These are phyloP conservation scores for Columba livia DNA, from an alignment of 2,113 vertebrate species.

Conservation along the genomic window DNA sequence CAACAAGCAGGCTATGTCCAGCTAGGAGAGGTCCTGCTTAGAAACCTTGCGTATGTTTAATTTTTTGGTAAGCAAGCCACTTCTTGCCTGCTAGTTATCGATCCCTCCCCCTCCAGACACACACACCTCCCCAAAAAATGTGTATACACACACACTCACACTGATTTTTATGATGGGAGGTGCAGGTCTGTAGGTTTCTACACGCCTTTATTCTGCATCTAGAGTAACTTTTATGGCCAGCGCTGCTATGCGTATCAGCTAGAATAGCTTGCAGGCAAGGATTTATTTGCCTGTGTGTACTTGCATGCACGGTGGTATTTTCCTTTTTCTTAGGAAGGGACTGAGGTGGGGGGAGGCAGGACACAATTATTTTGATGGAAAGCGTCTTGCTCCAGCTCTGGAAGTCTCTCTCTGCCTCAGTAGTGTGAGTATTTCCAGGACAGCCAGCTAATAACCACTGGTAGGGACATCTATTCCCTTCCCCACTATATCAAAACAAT, in stretches of 20 bases:
- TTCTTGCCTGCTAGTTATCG: neutral
- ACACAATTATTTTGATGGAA: neutral
- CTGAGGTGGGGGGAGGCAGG: neutral
- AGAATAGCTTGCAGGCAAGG: neutral
- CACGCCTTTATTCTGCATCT: neutral
- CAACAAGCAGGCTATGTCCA: neutral
- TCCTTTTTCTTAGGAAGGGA: neutral
- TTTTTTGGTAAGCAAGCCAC: neutral
- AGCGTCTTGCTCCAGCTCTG: neutral
- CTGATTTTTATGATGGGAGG: neutral
- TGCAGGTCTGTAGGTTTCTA: neutral
- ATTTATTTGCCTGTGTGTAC: slow-evolving; percentile 16
- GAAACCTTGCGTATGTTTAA: neutral
- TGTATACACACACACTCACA: neutral
- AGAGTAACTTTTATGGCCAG: slow-evolving; percentile 6
- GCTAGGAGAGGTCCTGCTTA: neutral
- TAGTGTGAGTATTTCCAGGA: neutral
- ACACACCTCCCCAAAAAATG: neutral
- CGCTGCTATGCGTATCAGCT: neutral
- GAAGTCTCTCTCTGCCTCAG: neutral
- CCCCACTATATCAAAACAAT: neutral
- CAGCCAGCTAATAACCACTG: neutral
- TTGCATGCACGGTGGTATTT: neutral
- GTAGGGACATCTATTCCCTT: neutral
- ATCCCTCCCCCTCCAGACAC: neutral